Conservation (phyloP, 37 sponge, comb jelly and placozoan species). For the Mnemiopsis leidyi region DNA sequence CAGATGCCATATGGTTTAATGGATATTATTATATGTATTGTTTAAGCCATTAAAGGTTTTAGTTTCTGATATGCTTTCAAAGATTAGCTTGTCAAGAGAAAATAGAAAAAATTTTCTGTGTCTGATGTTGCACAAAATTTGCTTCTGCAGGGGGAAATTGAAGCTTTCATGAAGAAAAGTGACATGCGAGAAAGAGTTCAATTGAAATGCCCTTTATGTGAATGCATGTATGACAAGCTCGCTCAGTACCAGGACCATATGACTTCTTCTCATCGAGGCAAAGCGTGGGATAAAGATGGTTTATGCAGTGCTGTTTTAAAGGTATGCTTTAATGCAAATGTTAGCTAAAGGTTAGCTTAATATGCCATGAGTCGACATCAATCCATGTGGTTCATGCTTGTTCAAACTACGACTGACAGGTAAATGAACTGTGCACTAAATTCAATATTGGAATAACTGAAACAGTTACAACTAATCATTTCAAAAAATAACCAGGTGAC, state of each 20-base stretch:
- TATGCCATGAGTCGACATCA: too few species aligned
- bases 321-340: neutral
- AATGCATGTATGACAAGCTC: neutral
- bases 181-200: neutral
- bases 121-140: neutral
- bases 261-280: slow-evolving; percentile 28
- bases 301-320: slow-evolving; percentile 35
- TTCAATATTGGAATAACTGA: too few species aligned
- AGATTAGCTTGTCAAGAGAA: neutral
- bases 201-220: slow-evolving; percentile 23
- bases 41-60: neutral
- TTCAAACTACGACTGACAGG: too few species aligned
- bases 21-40: too few species aligned
- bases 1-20: too few species aligned
- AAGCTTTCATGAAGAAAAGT: neutral
- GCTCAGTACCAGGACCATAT: slow-evolving; percentile 43
- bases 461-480: too few species aligned
- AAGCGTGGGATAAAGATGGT: slow-evolving; percentile 58
- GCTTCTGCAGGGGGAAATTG: slow-evolving; percentile 33
- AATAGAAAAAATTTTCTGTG: neutral
- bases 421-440: too few species aligned
- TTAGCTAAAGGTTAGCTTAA: too few species aligned
- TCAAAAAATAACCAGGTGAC: too few species aligned
- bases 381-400: too few species aligned
- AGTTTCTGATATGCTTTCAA: neutral